Evolutionary conservation across 2,113 vertebrate genomes (phyloP), one percentile per base, ranked within the genome.

Genomic region (Vimba vimba): DNA sequence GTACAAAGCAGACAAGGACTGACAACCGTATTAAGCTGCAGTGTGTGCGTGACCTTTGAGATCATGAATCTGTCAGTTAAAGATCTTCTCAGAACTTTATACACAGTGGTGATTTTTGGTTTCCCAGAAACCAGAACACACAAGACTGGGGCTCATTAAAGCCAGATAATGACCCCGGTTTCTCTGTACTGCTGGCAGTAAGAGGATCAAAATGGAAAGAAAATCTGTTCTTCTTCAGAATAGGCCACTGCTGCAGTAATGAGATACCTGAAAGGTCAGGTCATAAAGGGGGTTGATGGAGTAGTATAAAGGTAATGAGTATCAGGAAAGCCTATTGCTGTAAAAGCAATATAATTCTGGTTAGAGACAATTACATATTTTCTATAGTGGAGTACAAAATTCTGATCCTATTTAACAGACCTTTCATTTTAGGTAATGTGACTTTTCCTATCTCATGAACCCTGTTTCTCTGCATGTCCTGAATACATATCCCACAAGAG

Each of bases 141-240:
- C 15, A 39, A 78, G 75, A 85, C 55, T 23, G 23, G 47, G 21
- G 39, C 21, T 79, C 75, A 66, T 79, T 85, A 85, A 85, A 79
- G 60, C 10, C 10, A 43, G 75, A 79, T 78, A 85, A 79, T 69
- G 50, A 39, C 62, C 45, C n/a, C 45, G 33, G 64, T 59, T 85
- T 71, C 50, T 57, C 50, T 69, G 23, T 57, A 57, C 50, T 39
- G 47, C 47, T 85, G 84, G 62, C 47, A 57, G 62, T 55, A 85
- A 79, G 66, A 69, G 76, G 83, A 66, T 79, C 76, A 59, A 43
- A 79, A 79, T 79, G 62, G 76, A 33, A 71, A 69, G 84, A 85
- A 85, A 85, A 71, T 79, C 47, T 85, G 84, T 57, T 79, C 60
- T 69, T 85, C 47, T 33, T 3, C 12, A 47, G 82, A 76, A 69